Evolutionary conservation across 2,113 vertebrate species (phyloP), one percentile per base, ranked within the genome.

Genomic region (Oncorhynchus clarkii): DNA sequence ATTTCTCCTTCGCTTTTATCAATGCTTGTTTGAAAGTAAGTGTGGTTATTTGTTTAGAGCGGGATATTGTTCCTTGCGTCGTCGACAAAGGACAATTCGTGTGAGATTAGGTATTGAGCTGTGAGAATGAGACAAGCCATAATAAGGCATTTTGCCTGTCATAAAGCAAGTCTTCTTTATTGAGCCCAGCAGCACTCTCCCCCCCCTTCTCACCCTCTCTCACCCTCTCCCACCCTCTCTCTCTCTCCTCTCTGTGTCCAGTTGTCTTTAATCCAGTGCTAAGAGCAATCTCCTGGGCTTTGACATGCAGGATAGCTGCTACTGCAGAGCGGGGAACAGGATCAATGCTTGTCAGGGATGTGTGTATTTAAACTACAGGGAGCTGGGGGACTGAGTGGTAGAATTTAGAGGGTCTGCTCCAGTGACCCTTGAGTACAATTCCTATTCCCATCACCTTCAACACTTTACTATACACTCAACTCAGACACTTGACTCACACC

Each of bases 91-190:
- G 87, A 83, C 84, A 88, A 88, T 92, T 88, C 88, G 77, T 75
- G 77, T 75, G 86, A 88, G 89, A 93, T 92, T 88, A 91, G 78
- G 87, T 93, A 93, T 93, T 89, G 90, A 93, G 86, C 90, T 86
- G 85, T 84, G 82, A 82, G 76, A 84, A 82, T 82, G 86, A 82
- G 84, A 80, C 76, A 67, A 84, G 82, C 88, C 83, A 84, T 87
- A 85, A 78, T 78, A 87, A 82, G 85, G n/a, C 22, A 34, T 92
- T 89, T 80, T 71, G 82, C 82, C 88, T 85, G 88, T 93, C 92
- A 91, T 93, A 93, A 94, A 94, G 85, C 84, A 89, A 11, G 86
- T 84, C 86, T 80, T 78, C 75, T 93, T 93, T 93, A 93, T 91
- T 91, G 91, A 85, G 78, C 67, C 80, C 31, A 26, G 24, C 51